These are phyloP conservation scores for Noctua janthe DNA, from an alignment of 2,888 invertebrate species.

Conservation along the genomic window DNA sequence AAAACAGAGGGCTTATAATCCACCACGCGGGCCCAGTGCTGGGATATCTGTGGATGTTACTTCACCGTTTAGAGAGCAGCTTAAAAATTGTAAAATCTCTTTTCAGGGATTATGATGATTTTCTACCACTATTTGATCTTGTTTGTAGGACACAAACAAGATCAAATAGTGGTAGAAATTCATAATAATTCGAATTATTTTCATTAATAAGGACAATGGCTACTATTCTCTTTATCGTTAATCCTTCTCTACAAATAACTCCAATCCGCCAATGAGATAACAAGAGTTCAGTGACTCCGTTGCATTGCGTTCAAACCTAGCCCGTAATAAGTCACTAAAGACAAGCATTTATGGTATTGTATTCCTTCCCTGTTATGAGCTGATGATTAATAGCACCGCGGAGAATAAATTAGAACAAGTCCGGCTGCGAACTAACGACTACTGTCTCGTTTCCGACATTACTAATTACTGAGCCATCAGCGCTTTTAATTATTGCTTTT, in stretches of 20 bases:
- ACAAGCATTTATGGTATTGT: constrained; percentile 62
- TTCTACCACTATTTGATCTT: not conserved
- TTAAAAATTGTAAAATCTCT: not conserved
- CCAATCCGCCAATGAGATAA: constrained; percentile 42
- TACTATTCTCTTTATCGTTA: constrained; percentile 18
- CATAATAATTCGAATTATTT: constrained; percentile 1
- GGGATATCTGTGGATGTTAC: not conserved
- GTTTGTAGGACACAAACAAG: not conserved
- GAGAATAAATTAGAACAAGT: constrained; percentile 61
- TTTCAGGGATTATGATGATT: not conserved
- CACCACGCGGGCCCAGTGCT: not conserved
- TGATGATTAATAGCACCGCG: constrained; percentile 51
- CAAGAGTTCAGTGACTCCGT: constrained; percentile 52
- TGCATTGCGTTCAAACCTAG: constrained; percentile 35
- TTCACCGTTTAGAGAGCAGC: not conserved
- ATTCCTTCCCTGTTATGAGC: constrained; percentile 46
- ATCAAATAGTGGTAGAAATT: too few relatives aligned
- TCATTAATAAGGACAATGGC: not conserved
- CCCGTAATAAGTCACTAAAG: constrained; percentile 53
- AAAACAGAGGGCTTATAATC: not conserved
- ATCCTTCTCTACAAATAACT: constrained; percentile 36
- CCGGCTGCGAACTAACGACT: constrained; percentile 55
- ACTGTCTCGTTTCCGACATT: constrained; percentile 59
- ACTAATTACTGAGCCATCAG: constrained; percentile 58
- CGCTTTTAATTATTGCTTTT: constrained; percentile 48